A percentile compares a stretch with the other conserved stretches of the same genome.
Evolutionary conservation across 2,113 vertebrate species (phyloP).

Genomic region (Excalfactoria chinensis): DNA sequence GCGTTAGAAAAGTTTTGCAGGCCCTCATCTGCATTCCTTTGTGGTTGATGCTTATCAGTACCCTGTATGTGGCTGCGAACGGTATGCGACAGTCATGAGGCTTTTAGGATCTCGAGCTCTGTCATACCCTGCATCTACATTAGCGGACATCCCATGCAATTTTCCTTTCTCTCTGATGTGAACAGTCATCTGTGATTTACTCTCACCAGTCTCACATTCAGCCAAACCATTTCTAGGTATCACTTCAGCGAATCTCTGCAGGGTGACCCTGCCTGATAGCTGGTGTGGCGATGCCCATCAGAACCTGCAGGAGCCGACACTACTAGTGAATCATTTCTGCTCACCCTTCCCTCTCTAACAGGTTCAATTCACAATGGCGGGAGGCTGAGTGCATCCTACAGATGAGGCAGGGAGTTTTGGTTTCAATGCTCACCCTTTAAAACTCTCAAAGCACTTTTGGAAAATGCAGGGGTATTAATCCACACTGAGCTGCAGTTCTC

Average conservation of each 20-base stretch:
- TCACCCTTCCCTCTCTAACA: not conserved
- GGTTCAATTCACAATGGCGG: not conserved
- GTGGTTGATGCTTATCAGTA: not conserved
- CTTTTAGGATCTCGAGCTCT: not conserved
- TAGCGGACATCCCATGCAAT: not conserved
- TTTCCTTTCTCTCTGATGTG: not conserved
- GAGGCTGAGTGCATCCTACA: not conserved
- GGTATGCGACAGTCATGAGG: not conserved
- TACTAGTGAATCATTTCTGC: not conserved
- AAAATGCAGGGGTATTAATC: slow-evolving; percentile 51
- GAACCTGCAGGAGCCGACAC: not conserved
- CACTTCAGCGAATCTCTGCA: not conserved
- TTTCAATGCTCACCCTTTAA: slow-evolving; percentile 24
- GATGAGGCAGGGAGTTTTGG: not conserved
- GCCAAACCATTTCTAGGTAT: not conserved
- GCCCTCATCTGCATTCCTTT: not conserved
- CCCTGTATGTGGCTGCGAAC: not conserved
- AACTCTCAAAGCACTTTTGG: slow-evolving; percentile 51
- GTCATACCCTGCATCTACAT: not conserved
- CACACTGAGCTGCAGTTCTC: slow-evolving; percentile 49
- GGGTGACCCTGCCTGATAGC: not conserved
- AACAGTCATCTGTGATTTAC: not conserved
- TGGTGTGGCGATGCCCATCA: not conserved
- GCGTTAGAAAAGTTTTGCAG: not conserved
- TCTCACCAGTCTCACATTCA: not conserved